Base-by-base conservation (phyloP, 2,888 invertebrate species). In the Oligia strigilis region DNA sequence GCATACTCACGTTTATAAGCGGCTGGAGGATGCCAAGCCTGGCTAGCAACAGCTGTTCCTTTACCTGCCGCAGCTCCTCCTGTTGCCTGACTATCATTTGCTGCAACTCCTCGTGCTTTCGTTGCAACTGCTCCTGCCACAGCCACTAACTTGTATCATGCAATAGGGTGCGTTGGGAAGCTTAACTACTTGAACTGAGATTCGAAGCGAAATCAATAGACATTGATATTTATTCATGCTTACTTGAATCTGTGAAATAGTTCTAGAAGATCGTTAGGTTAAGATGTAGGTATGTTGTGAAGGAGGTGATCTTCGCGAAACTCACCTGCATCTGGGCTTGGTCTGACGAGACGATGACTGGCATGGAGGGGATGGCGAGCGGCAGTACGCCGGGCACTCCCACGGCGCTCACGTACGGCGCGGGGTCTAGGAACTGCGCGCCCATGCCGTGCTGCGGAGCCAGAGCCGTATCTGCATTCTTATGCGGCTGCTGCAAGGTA, bases 91-190 rank as follows among this genome's bases (percentile, higher is more conserved):
- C 97, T 82, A 99, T 99, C 91, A 98, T 97, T 91, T 98, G 98
- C 93, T 99, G 98, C 82, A 99, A 95, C 92, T 99, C 98, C 85
- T 98, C 98, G 91, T 99, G 99, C 92, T 99, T 99, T 62, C 98
- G 97, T 92, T 99, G 98, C 93, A 97, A 94, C 95, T 98, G 98
- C 90, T 98, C 98, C 96, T 98, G 98, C 94, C 95, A 94, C 90
- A 85, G 94, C 94, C 92, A 94, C 96, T 93, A 91, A 90, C 90
- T 95, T 92, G 90, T 90, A 94, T 94, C 93, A 94, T 82, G 87
- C 88, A 80, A 87, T 84, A 87, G 70, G 79, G 75, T 62, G 79
- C 75, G 40, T 65, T 67, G 75, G 60, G 70, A 74, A 72, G 52
- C 74, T 55, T 82, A 88, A 78, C 85, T 87, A 87, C 84, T 79